Evolutionary conservation across 1,140 invertebrate species (phyloP).

Genomic region (Pseudachorutes palmiensis): DNA sequence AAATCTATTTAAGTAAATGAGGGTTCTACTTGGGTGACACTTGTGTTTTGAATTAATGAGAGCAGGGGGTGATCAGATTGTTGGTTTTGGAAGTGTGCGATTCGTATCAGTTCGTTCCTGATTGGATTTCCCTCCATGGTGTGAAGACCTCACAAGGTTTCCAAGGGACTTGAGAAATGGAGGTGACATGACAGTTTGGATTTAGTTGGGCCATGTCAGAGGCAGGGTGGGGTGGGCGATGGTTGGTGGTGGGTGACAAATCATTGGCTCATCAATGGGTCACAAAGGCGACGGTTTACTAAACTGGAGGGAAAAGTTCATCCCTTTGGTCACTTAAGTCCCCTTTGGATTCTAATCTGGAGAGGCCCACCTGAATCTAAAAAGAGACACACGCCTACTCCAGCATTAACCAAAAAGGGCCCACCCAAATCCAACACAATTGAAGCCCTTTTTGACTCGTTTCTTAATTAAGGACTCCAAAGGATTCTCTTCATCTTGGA

Average conservation of each 20-base stretch:
- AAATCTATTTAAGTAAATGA: too few species aligned
- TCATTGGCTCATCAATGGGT: neutral
- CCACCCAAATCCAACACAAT: neutral
- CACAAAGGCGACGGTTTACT: neutral
- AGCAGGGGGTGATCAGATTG: too few species aligned
- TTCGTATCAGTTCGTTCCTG: neutral
- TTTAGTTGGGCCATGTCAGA: neutral
- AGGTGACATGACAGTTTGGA: neutral
- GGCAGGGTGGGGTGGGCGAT: too few species aligned
- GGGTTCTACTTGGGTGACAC: too few species aligned
- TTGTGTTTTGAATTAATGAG: too few species aligned
- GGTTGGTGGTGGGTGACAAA: neutral
- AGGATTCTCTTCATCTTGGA: neutral
- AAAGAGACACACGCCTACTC: neutral
- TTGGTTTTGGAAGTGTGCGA: too few species aligned
- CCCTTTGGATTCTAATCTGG: neutral
- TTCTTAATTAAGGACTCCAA: neutral
- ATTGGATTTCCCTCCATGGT: neutral
- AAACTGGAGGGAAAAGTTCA: too few species aligned
- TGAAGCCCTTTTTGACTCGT: neutral
- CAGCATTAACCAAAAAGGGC: neutral
- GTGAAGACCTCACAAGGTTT: neutral
- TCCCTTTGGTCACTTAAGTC: neutral
- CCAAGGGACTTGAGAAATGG: neutral
- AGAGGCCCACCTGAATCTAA: neutral